Conservation (phyloP, 2,888 invertebrate genomes). For the Oxycera nigricornis region DNA sequence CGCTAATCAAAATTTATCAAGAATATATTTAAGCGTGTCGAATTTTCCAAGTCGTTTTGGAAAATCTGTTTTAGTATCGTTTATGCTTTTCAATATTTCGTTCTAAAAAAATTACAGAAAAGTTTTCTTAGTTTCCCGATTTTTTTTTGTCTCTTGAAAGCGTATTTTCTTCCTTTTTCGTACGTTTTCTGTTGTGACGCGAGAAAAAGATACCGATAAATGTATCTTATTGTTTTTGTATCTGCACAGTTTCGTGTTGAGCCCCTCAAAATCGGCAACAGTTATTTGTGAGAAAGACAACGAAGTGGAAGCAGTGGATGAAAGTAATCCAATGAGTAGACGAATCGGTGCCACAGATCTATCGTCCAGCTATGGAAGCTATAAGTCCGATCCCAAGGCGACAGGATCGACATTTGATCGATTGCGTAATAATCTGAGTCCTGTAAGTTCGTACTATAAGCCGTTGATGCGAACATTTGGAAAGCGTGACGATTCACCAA, state of each 20-base stretch:
- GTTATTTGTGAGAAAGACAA: slow-evolving; percentile 40
- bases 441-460: slow-evolving; percentile 60
- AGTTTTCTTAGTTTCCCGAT: background rate
- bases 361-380: slow-evolving; percentile 46
- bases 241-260: slow-evolving; percentile 48
- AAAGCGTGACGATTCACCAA: slow-evolving; percentile 54
- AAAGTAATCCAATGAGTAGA: slow-evolving; percentile 56
- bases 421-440: slow-evolving; percentile 60
- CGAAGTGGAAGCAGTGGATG: slow-evolving; percentile 42
- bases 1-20: no score
- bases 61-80: slow-evolving; percentile 30
- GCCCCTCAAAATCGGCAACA: slow-evolving; percentile 50
- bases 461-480: slow-evolving; percentile 59
- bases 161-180: background rate
- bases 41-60: background rate
- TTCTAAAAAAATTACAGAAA: background rate
- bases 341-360: slow-evolving; percentile 48
- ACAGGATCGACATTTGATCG: slow-evolving; percentile 58
- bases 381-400: slow-evolving; percentile 50
- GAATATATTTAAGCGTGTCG: no score
- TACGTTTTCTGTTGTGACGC: background rate
- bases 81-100: slow-evolving; percentile 25
- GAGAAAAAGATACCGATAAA: background rate
- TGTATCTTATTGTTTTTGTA: background rate
- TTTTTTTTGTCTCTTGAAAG: slow-evolving; percentile 6